These are phyloP conservation scores for Xylophagus ater DNA, from an alignment of 2,888 invertebrate species.

Conservation along the genomic window DNA sequence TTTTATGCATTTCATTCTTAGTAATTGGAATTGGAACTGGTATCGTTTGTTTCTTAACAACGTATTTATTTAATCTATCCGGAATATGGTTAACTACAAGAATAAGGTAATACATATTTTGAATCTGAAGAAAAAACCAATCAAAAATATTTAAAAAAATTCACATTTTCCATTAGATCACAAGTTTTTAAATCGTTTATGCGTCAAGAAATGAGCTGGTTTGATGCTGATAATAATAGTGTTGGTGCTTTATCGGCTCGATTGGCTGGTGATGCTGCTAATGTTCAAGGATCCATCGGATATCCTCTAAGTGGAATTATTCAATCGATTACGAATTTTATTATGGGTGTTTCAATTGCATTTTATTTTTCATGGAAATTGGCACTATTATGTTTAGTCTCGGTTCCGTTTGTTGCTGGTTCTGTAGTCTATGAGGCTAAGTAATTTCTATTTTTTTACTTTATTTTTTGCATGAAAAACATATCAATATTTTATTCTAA, in stretches of 20 bases:
- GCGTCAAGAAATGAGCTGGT: slow-evolving; percentile 64
- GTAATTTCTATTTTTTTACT: slow-evolving; percentile 12
- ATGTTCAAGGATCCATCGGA: slow-evolving; percentile 62
- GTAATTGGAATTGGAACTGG: slow-evolving; percentile 54
- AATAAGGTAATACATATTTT: slow-evolving; percentile 45
- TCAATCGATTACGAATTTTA: slow-evolving; percentile 53
- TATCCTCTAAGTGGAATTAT: slow-evolving; percentile 55
- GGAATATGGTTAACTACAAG: slow-evolving; percentile 66
- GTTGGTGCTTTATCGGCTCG: slow-evolving; percentile 58
- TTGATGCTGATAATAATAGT: slow-evolving; percentile 54
- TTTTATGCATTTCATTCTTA: slow-evolving; percentile 53
- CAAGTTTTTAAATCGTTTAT: slow-evolving; percentile 52
- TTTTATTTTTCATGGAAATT: slow-evolving; percentile 58
- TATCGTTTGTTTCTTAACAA: slow-evolving; percentile 55
- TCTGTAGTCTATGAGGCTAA: slow-evolving; percentile 54
- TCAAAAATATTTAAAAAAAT: background rate
- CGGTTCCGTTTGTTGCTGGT: slow-evolving; percentile 54
- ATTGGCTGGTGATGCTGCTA: slow-evolving; percentile 58
- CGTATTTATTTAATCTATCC: slow-evolving; percentile 63
- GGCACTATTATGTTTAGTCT: slow-evolving; percentile 53
- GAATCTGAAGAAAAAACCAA: background rate
- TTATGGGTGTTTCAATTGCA: slow-evolving; percentile 50
- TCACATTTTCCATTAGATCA: slow-evolving; percentile 20
- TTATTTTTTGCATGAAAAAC: background rate
- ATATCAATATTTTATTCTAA: background rate